Evolutionary conservation across 1,140 invertebrate genomes (phyloP).

Genomic region (Coelopa frigida): DNA sequence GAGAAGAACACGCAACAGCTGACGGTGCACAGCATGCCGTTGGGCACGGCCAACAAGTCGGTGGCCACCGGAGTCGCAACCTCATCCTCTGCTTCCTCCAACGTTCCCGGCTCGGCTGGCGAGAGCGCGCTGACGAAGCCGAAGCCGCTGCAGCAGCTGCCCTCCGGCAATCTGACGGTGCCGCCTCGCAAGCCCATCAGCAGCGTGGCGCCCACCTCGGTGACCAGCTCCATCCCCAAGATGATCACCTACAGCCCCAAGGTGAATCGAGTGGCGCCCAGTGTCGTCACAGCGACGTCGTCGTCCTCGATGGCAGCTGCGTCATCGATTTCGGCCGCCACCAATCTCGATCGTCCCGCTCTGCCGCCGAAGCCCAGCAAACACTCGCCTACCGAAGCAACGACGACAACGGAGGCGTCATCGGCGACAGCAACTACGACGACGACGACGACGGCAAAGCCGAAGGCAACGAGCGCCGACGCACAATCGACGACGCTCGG

Average conservation of each 20-base stretch:
- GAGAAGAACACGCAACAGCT: conserved; percentile 43
- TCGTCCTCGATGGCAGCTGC: not conserved
- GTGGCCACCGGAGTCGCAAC: conserved; percentile 23
- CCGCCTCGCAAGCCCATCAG: conserved; percentile 66
- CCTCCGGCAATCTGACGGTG: conserved; percentile 30
- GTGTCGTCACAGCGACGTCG: conserved; percentile 35
- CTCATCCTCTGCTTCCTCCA: conserved; percentile 12
- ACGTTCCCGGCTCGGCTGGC: conserved; percentile 17
- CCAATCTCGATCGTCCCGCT: conserved; percentile 50
- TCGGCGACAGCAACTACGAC: conserved; percentile 1
- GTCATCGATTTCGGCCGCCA: not conserved
- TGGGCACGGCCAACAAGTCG: conserved; percentile 57
- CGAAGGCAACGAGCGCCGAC: conserved; percentile 12
- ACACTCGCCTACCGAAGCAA: conserved; percentile 31
- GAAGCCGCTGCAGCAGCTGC: conserved; percentile 24
- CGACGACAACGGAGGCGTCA: conserved; percentile 7
- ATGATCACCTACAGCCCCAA: conserved; percentile 56
- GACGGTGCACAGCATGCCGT: conserved; percentile 60
- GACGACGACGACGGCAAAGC: not conserved
- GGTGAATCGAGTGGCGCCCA: conserved; percentile 43
- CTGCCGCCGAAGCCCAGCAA: conserved; percentile 64
- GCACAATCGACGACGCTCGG: conserved; percentile 46
- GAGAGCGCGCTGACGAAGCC: conserved; percentile 23
- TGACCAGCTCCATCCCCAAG: conserved; percentile 60
- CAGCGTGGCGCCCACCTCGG: conserved; percentile 69